Percentiles rank a stretch among this genome's conserved stretches.
phyloP scores from a whole-genome alignment of 2,113 vertebrate genomes.

The Bos taurus region ARS-UCD2.0 NC_037328.1:81596501-81597000 shows the following conservation, averaged over 20 bases:
- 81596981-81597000: not conserved
- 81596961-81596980: not conserved
- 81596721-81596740: not conserved
- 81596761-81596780: not conserved
- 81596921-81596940: not conserved
- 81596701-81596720: not conserved
- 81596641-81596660: not conserved
- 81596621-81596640: not conserved
- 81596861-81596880: not conserved
- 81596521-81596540: not conserved
- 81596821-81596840: not conserved
- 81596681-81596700: too few species aligned
- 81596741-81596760: not conserved
- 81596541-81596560: not conserved
- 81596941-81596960: not conserved
- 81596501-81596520: not conserved
- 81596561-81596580: not conserved
- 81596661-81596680: not conserved
- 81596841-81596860: not conserved
- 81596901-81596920: not conserved
- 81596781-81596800: not conserved
- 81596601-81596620: not conserved
- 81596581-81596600: not conserved
- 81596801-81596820: not conserved
- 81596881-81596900: not conserved